Base-by-base conservation (phyloP, 2,113 vertebrate species). In the Carollia perspicillata region DNA sequence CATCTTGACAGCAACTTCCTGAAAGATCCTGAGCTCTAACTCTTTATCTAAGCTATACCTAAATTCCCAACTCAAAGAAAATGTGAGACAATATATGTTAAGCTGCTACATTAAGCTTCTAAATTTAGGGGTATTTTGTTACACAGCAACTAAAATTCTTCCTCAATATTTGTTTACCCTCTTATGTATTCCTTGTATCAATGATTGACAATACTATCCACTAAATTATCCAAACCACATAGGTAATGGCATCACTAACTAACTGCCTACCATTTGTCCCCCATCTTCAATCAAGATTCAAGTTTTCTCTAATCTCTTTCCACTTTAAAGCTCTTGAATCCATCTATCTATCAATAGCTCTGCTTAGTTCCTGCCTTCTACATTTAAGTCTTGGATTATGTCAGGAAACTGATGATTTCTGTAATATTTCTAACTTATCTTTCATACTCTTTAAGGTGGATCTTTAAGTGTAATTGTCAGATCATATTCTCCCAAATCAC, bases 191-290 rank as follows among this genome's bases (percentile, higher is more conserved):
- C 49, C 33, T 23, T 81, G 44, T 84, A 13, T 47, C 75, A 91
- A 5, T 53, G 42, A 88, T 26, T 91, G 55, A 42, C 37, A 79
- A 66, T 40, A 49, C 11, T n/a, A 9, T 47, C 35, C 71, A 40
- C 53, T 65, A 37, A 72, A 33, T 87, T 63, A 65, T 42, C 4
- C 69, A 96, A 94, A 90, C 10, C n/a, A 94, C 44, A 65, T 3
- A 84, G 78, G 3, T 20, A 33, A 35, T 49, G 23, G 30, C 26
- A 26, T 23, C 47, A 89, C 12, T 40, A 66, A 79, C 8, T 78
- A 30, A 84, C 65, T 6, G 3, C 14, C 0, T 17, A 0, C 2
- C 16, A 10, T 4, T 33, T 22, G 23, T 33, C 16, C 12, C 16
- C 5, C 7, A 84, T 71, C 37, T 72, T 63, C 44, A 78, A 53